Conservation (phyloP, 2,797 vertebrate species). For the Manis javanica region DNA sequence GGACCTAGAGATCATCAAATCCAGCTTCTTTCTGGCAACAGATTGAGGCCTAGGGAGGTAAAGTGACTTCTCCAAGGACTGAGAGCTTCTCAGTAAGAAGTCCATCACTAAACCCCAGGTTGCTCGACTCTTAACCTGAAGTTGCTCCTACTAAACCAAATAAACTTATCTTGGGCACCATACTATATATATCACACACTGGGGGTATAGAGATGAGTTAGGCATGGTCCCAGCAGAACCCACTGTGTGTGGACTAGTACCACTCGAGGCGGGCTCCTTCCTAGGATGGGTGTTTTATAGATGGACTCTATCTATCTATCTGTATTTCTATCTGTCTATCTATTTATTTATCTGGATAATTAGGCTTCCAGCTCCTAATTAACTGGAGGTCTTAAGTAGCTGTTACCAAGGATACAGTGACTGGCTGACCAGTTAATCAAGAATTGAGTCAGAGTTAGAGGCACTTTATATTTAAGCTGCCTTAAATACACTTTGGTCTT, state of each 20-base stretch:
- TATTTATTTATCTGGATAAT: neutral
- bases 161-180: neutral
- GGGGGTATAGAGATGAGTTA: neutral
- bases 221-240: neutral
- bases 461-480: neutral
- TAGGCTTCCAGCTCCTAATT: neutral
- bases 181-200: neutral
- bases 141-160: neutral
- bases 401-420: neutral
- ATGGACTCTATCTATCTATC: neutral
- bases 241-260: neutral
- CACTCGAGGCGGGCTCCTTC: neutral
- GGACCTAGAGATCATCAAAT: neutral
- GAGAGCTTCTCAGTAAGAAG: neutral
- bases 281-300: neutral
- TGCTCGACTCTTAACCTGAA: neutral
- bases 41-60: neutral
- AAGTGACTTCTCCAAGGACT: neutral
- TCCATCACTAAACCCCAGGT: neutral
- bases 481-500: slow-evolving; percentile 12
- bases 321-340: neutral
- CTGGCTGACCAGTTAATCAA: neutral
- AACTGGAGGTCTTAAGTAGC: neutral
- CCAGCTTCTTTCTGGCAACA: neutral
- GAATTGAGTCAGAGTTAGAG: neutral